Percentiles rank a stretch among this genome's conserved stretches.
phyloP scores from a whole-genome alignment of 2,888 invertebrate species.

The Pedicia rivosa region DNA sequence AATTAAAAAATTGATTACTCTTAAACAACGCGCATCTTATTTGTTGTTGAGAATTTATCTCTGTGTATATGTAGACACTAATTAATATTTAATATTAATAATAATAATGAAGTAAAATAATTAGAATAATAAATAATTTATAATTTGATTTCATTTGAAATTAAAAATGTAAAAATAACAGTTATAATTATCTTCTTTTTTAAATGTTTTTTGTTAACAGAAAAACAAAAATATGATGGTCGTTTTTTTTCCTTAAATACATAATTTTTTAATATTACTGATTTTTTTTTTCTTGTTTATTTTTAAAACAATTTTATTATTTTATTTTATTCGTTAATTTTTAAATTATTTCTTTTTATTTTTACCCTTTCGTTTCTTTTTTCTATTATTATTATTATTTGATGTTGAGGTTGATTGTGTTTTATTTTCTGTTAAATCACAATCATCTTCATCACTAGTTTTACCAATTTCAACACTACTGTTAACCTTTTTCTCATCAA shows the following conservation, averaged over 20 bases:
- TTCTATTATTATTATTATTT: neutral
- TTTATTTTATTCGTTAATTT: neutral
- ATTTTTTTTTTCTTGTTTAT: no score
- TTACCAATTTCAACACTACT: neutral
- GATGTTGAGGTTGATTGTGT: neutral
- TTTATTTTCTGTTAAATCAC: neutral
- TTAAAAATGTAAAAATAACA: conserved; percentile 5
- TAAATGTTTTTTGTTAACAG: no score
- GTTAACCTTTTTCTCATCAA: conserved; percentile 5
- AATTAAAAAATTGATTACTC: no score
- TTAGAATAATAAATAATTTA: neutral
- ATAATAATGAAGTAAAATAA: conserved; percentile 3
- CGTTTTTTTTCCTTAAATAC: no score
- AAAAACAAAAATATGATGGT: no score
- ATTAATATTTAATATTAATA: no score
- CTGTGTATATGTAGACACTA: no score
- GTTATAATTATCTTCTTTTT: no score
- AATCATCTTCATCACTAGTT: neutral
- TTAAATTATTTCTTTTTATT: conserved; percentile 12
- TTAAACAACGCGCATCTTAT: no score
- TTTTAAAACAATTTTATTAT: no score
- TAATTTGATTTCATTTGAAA: neutral
- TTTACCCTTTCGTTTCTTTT: conserved; percentile 11
- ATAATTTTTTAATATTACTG: no score
- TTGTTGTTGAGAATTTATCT: no score